Base-by-base conservation (phyloP, 2,888 invertebrate genomes). In the Trichogramma dendrolimi region DNA sequence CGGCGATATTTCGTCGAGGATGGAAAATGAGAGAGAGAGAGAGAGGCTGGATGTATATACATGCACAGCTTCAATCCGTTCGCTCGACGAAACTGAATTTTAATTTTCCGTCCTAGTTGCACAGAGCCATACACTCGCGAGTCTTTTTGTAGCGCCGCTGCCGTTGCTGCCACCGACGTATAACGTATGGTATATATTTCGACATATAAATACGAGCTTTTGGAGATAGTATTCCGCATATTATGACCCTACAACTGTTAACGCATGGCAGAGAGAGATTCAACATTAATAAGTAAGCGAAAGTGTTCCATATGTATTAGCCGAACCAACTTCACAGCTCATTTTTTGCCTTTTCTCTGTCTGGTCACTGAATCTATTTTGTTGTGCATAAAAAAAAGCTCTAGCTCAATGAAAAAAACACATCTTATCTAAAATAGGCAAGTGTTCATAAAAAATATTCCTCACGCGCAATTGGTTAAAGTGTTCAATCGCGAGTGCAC, bases 11-110 rank as follows among this genome's bases (percentile, higher is more conserved):
- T 77, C 60, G 8, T 43, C 10, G 53, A 74, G 71, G 75, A 75
- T 77, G 75, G 73, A 71, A 76, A 78, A 77, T 74, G 77, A 76
- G 74, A 48, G 48, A 48, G 6, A 47, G 47, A 47, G 6, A 47
- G 48, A 48, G 52, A 75, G 73, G 73, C 74, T 73, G 72, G 72
- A 60, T 61, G 59, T 27, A 27, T 27, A 62, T 64, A 68, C 67
- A 70, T 14, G 58, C 48, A 48, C 48, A 52, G 60, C 53, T 53
- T 63, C 60, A 53, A 55, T 60, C 46, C 60, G 55, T 69, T 70
- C 71, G 70, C 71, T 71, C 71, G 68, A 70, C 70, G 71, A 75
- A 74, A 75, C 74, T 73, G 74, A 73, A 76, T 75, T 78, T 78
- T 76, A 75, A 77, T 78, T 77, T 73, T 71, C 72, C 68, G 67